Base-by-base conservation (phyloP, 2,797 vertebrate species). In the Sebastes iracundus region DNA sequence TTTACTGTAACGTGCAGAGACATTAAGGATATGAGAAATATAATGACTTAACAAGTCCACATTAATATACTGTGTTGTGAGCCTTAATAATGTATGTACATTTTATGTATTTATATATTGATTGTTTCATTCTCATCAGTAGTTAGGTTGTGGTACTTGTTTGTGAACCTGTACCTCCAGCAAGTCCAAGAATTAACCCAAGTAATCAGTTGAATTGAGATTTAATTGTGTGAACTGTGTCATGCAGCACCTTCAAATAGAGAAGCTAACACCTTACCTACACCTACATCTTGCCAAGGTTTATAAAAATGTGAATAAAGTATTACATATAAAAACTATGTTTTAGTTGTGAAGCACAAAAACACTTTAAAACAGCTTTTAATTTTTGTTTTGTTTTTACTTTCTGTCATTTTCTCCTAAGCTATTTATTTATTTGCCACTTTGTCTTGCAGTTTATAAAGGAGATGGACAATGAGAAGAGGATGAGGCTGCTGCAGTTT, bases 401-500 rank as follows among this genome's bases (percentile, higher is more conserved):
- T 46, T 46, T 7, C 42, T 6, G 42, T 18, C 42, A 46, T 49
- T 20, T 49, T 49, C 42, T 18, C 42, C 42, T 49, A 49, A 49
- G 42, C 16, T 49, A 49, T 49, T 20, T 49, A 49, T 49, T 49
- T 49, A 49, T 49, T 49, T 18, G 9, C 3, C 16, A 7, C 28
- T 80, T 76, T 52, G 9, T 23, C 20, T 68, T 74, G 25, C 85
- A 94, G 93, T 85, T 92, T 8, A 82, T 93, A 4, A 99, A 99
- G 91, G 98, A 99, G 94, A 98, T 99, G 91, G 98, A 99, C 94
- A 99, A 99, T 2, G 98, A 99, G 92, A 99, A 98, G 84, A 97
- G 98, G 76, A 97, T 99, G 96, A 94, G 98, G 75, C 95, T 99
- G 79, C 92, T 99, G 90, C 98, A 99, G 94, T 99, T 99, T 90